phyloP scores from a whole-genome alignment of 2,113 vertebrate species.

The Pristiophorus japonicus region DNA sequence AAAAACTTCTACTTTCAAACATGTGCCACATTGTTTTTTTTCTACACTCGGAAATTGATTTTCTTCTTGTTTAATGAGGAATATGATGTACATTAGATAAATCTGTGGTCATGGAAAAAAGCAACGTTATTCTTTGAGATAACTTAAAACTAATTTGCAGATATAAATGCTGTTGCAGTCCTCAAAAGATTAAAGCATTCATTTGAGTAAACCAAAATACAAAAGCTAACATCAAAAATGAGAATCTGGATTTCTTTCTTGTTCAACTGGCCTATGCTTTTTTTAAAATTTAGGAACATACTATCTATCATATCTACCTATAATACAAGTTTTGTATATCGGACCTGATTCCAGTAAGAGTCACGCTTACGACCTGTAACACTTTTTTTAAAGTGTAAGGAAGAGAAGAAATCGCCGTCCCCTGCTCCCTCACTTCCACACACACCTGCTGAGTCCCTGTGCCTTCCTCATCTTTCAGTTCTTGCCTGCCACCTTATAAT shows the following conservation, averaged over 20 bases:
- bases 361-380: neutral
- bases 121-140: neutral
- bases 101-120: neutral
- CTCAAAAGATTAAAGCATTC: neutral
- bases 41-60: neutral
- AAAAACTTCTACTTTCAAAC: neutral
- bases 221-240: neutral
- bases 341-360: neutral
- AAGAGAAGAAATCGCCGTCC: neutral
- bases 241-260: neutral
- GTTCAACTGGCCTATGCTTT: neutral
- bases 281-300: neutral
- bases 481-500: neutral
- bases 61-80: neutral
- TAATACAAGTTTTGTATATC: neutral
- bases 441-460: neutral
- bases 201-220: neutral
- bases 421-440: neutral
- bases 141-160: neutral
- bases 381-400: neutral
- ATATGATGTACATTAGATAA: neutral
- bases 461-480: neutral
- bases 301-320: neutral
- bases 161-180: neutral
- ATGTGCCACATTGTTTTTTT: neutral